Base-by-base conservation (phyloP, 2,797 vertebrate genomes). In the Miichthys miiuy region DNA sequence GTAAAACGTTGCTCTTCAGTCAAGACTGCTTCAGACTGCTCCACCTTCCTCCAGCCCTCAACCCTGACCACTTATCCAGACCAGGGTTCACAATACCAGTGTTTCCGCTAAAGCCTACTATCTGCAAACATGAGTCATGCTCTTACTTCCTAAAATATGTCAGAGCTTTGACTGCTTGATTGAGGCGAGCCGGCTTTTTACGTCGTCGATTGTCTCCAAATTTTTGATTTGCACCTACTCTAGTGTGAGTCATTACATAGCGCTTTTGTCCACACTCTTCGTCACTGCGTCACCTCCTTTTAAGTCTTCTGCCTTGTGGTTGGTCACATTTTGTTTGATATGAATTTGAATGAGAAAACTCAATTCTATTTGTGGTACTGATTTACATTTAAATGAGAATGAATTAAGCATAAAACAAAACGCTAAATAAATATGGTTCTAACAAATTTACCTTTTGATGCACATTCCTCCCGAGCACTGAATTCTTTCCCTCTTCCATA, bases 361-460 rank as follows among this genome's bases (percentile, higher is more conserved):
- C 14, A 34, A 61, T 27, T 75, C 6, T 68, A n/a, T 60, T 69
- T 67, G 47, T 23, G 7, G 52, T 18, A 1, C 79, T 65, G 78
- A 92, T 91, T 91, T 88, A 84, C 79, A 91, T 91, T 87, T 85
- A 87, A 89, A 91, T 91, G 65, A 87, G 75, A 86, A 74, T 61
- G 70, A 84, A 83, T 86, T 72, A 84, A 58, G 72, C 72, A 73
- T 84, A 20, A 67, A 85, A 80, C 48, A 62, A 72, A 72, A 71
- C 30, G 7, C 25, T 20, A 57, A 73, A 67, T 50, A 74, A 41
- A 84, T 60, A 41, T 50, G 48, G 12, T 16, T 1, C 18, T 25
- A 27, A 52, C n/a, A 61, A 44, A 64, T 63, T 17, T 25, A 6
- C 27, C 9, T 0, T 65, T 72, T 42, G 56, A 47, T 74, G 56